Percentiles rank a stretch among this genome's conserved stretches.
These are phyloP conservation scores for Rhopalosiphum maidis DNA, from an alignment of 1,140 invertebrate genomes.

Conservation along the genomic window DNA sequence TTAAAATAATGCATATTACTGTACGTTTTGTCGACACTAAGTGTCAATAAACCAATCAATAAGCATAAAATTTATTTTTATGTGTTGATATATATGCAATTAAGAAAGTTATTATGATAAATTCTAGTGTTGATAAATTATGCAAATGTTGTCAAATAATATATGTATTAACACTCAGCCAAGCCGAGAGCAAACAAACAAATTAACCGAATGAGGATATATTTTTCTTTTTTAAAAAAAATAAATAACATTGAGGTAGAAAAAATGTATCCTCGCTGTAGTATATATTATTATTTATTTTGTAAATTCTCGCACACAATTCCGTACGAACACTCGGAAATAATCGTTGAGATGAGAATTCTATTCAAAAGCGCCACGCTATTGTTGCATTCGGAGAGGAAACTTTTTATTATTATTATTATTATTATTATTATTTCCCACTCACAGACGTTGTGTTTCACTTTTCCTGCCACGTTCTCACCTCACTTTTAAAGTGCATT, in stretches of 20 bases:
- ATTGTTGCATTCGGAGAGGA: neutral
- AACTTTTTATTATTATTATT: neutral
- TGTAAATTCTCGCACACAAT: neutral
- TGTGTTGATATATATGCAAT: no score
- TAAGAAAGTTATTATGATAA: neutral
- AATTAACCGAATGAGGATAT: neutral
- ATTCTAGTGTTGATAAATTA: neutral
- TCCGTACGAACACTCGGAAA: neutral
- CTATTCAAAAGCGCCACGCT: neutral
- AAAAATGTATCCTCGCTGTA: neutral
- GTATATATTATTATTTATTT: conserved; percentile 33
- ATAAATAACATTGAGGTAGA: conserved; percentile 2
- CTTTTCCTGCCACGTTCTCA: neutral
- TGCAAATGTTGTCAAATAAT: neutral
- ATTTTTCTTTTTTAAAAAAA: neutral
- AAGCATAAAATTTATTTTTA: no score
- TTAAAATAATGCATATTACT: no score
- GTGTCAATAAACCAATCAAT: no score
- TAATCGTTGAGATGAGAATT: conserved; percentile 25
- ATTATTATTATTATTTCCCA: neutral
- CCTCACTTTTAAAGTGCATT: neutral
- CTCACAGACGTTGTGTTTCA: neutral
- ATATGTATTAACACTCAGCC: neutral
- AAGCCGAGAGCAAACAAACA: neutral
- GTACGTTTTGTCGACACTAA: no score